Evolutionary conservation across 1,140 invertebrate species (phyloP).

Genomic region (Aphaenogaster rudis): DNA sequence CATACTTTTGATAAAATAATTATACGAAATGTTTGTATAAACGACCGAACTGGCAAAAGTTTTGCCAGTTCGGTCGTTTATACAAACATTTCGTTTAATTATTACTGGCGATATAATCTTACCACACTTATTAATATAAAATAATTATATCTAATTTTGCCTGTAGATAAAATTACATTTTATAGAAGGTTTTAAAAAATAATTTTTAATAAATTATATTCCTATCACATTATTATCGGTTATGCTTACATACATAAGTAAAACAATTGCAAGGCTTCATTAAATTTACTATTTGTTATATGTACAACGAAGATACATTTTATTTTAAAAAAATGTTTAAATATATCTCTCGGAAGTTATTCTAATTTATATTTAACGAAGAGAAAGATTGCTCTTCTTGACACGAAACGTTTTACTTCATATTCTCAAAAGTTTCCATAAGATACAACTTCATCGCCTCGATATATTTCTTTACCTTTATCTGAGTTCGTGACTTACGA

Average conservation of each 20-base stretch:
- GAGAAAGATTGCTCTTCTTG: not conserved
- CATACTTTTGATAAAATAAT: not conserved
- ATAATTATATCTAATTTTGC: not conserved
- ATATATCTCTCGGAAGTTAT: not conserved
- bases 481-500: conserved; percentile 39
- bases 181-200: not conserved
- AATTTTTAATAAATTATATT: not conserved
- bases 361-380: conserved; percentile 17
- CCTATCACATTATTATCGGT: not conserved
- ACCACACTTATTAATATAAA: not conserved
- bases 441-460: conserved; percentile 6
- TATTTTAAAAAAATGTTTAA: not conserved
- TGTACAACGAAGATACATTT: not conserved
- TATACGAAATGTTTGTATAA: too few species aligned
- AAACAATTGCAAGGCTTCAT: not conserved
- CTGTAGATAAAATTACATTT: not conserved
- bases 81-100: too few species aligned
- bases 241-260: not conserved
- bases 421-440: conserved; percentile 16
- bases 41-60: too few species aligned
- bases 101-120: too few species aligned
- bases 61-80: too few species aligned
- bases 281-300: not conserved
- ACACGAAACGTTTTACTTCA: not conserved
- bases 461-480: conserved; percentile 40